Evolutionary conservation across 2,113 vertebrate genomes (phyloP).

Genomic region (Puntigrus tetrazona): DNA sequence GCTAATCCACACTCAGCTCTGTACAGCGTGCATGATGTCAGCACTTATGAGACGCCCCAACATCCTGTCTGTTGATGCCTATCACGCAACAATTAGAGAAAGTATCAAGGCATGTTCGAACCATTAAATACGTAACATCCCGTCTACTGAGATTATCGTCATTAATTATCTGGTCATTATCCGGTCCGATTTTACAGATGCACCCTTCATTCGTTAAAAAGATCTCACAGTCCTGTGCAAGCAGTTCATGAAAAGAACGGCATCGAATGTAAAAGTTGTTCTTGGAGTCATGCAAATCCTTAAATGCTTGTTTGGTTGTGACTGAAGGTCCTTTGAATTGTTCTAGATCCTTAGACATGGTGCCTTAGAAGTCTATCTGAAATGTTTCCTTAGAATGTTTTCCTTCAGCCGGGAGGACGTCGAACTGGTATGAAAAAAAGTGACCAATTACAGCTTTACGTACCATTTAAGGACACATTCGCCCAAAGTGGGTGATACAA

Average conservation of each 20-base stretch:
- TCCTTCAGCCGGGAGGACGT: background rate
- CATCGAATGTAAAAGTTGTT: background rate
- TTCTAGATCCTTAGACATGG: constrained; percentile 5
- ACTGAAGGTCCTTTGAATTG: background rate
- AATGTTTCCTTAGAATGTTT: background rate
- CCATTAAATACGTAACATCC: background rate
- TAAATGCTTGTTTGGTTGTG: background rate
- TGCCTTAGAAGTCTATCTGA: background rate
- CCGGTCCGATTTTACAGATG: background rate
- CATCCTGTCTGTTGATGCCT: constrained; percentile 5
- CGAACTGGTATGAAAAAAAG: background rate
- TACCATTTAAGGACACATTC: background rate
- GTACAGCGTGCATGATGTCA: background rate
- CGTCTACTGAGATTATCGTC: background rate
- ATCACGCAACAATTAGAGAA: background rate
- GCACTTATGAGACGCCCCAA: background rate
- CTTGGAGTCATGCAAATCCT: background rate
- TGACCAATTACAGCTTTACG: background rate
- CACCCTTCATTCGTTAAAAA: background rate
- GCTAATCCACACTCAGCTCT: constrained; percentile 4
- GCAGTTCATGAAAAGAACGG: background rate
- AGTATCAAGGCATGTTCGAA: background rate
- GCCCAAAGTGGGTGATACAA: background rate
- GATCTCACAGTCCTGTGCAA: background rate
- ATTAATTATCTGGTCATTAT: too few relatives aligned